Evolutionary conservation across 2,797 vertebrate genomes (phyloP).

Genomic region (Benthosema pterotum): DNA sequence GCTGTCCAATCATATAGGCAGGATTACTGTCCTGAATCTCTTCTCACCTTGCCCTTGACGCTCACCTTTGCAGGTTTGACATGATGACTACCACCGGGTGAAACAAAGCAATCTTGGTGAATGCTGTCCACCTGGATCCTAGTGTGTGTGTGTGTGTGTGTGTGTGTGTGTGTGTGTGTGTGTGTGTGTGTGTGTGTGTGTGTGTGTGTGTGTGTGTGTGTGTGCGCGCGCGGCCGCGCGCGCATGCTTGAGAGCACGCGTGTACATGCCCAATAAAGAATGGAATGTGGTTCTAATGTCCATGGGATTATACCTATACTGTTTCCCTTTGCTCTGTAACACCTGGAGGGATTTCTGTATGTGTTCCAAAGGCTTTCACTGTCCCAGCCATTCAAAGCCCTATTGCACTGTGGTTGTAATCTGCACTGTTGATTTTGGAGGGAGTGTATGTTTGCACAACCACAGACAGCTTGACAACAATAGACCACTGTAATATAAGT

Average conservation of each 20-base stretch:
- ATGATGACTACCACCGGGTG: constrained; percentile 18
- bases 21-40: background rate
- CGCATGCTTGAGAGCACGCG: background rate
- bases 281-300: constrained; percentile 70
- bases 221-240: background rate
- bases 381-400: constrained; percentile 18
- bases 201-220: background rate
- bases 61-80: constrained; percentile 60
- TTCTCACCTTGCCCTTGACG: constrained; percentile 40
- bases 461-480: constrained; percentile 1
- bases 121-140: constrained; percentile 69
- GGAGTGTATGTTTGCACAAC: constrained; percentile 35
- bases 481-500: background rate
- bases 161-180: constrained; percentile 4
- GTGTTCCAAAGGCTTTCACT: constrained; percentile 41
- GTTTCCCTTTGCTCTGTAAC: constrained; percentile 56
- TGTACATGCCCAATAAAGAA: constrained; percentile 69
- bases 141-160: constrained; percentile 1
- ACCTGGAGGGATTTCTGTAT: constrained; percentile 65
- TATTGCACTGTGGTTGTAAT: constrained; percentile 40
- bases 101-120: constrained; percentile 58
- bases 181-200: background rate
- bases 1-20: constrained; percentile 22
- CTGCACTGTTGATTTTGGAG: constrained; percentile 52
- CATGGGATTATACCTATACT: constrained; percentile 64